These are phyloP conservation scores for Tamias sibiricus DNA, from an alignment of 2,113 vertebrate species.

Conservation along the genomic window DNA sequence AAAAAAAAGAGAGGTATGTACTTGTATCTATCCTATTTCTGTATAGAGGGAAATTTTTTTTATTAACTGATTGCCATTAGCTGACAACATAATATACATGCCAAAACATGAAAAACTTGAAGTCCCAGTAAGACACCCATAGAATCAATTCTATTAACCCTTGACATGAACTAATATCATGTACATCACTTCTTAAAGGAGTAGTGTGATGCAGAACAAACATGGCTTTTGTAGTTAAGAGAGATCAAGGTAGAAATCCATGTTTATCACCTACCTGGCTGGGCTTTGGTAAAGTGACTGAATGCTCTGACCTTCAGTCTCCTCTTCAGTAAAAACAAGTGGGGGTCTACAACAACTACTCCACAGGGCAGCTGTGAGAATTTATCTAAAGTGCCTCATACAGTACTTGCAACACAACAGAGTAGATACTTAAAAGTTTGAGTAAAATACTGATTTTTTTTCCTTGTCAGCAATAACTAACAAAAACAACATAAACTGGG, in stretches of 20 bases:
- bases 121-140: not conserved
- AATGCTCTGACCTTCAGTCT: not conserved
- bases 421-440: conserved; percentile 23
- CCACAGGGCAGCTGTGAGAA: not conserved
- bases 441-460: not conserved
- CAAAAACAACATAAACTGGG: conserved; percentile 15
- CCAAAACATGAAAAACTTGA: not conserved
- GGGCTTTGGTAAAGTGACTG: conserved; percentile 31
- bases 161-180: not conserved
- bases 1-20: too few relatives aligned
- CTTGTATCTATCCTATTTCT: not conserved
- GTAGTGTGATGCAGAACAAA: not conserved
- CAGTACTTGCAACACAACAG: not conserved
- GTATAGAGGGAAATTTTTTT: not conserved
- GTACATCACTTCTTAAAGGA: not conserved
- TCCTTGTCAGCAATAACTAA: not conserved
- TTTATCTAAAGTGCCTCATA: conserved; percentile 16
- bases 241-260: not conserved
- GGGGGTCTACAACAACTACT: not conserved
- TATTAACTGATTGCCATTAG: not conserved
- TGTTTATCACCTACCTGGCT: not conserved
- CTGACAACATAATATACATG: not conserved
- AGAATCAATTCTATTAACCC: conserved; percentile 8
- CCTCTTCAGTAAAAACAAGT: not conserved
- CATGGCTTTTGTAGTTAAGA: not conserved